Evolutionary conservation across 1,140 invertebrate species (phyloP).

Genomic region (Drosophila teissieri): DNA sequence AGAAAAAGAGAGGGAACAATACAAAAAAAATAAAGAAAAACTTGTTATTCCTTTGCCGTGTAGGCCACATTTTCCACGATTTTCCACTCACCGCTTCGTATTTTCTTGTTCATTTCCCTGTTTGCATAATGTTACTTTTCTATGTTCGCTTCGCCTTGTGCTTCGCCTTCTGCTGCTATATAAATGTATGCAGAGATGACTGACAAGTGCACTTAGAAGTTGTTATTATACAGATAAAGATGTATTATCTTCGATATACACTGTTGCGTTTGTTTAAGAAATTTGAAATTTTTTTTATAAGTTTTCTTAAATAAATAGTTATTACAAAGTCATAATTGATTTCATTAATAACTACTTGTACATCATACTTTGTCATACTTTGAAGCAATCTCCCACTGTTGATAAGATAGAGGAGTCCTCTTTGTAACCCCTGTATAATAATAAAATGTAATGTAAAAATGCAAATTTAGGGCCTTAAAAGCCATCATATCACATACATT

Average conservation of each 20-base stretch:
- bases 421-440: not conserved
- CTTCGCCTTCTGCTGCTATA: conserved; percentile 45
- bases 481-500: not conserved
- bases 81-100: conserved; percentile 42
- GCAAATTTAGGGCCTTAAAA: not conserved
- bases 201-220: conserved; percentile 64
- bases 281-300: not conserved
- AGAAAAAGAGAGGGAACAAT: conserved; percentile 6
- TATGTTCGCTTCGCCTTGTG: conserved; percentile 53
- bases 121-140: conserved; percentile 57
- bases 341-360: too few species aligned
- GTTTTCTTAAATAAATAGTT: too few species aligned
- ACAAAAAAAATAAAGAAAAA: conserved; percentile 17
- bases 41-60: conserved; percentile 54
- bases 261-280: too few species aligned
- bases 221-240: conserved; percentile 25
- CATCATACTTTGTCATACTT: too few species aligned
- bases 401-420: not conserved
- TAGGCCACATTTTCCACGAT: conserved; percentile 69
- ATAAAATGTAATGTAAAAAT: not conserved
- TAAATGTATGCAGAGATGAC: conserved; percentile 53
- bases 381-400: not conserved
- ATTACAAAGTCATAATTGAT: too few species aligned
- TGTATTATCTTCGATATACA: conserved; percentile 5
- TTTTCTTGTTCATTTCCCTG: conserved; percentile 59